Evolutionary conservation across 2,888 invertebrate species (phyloP).

Genomic region (Adela reaumurella): DNA sequence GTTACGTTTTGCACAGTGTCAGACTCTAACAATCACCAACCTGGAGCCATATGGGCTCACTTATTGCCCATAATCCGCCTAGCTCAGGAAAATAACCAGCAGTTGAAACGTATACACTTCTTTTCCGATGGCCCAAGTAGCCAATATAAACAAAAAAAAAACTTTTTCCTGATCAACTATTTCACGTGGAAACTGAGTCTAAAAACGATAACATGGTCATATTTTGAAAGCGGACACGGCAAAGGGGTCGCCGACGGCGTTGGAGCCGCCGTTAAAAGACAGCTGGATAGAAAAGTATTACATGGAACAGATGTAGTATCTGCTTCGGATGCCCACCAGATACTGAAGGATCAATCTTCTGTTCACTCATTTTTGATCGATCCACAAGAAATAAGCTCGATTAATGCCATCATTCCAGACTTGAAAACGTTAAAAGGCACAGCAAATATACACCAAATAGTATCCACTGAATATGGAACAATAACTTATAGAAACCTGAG

Average conservation of each 20-base stretch:
- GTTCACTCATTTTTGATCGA: constrained; percentile 5
- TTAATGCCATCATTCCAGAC: constrained; percentile 5
- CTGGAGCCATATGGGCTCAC: constrained; percentile 1
- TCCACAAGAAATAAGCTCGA: constrained; percentile 7
- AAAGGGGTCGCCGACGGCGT: constrained; percentile 11
- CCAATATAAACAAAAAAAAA: constrained; percentile 6
- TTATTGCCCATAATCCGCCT: background rate
- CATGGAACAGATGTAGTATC: constrained; percentile 9
- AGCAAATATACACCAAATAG: no score
- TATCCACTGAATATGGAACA: no score
- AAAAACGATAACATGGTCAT: constrained; percentile 9
- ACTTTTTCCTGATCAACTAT: constrained; percentile 3
- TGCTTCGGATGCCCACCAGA: constrained; percentile 7
- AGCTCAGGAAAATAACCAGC: background rate
- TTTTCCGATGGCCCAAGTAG: constrained; percentile 3
- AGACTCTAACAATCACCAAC: background rate
- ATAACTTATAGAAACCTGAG: no score
- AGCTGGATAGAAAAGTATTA: constrained; percentile 5
- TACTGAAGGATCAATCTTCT: constrained; percentile 6
- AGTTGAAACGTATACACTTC: background rate
- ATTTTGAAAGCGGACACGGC: constrained; percentile 11
- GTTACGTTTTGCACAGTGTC: constrained; percentile 3
- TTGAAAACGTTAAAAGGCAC: no score
- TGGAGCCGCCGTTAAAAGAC: constrained; percentile 6
- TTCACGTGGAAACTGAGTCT: no score